Evolutionary conservation across 1,140 invertebrate genomes (phyloP), one percentile per base, ranked within the genome.

Genomic region (Drosophila ogumai): DNA sequence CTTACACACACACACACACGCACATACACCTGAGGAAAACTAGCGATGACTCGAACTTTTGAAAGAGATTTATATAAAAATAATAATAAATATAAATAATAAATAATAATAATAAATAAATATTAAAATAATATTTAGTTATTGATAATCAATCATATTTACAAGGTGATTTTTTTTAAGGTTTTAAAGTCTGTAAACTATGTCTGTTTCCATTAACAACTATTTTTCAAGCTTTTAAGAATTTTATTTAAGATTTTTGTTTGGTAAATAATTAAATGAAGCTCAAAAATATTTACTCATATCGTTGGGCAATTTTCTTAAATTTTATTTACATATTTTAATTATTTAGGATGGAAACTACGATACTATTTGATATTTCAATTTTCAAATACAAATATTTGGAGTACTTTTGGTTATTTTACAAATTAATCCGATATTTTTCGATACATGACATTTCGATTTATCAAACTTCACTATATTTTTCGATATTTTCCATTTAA

Each of bases 1-100:
- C 52, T 67, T 25, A 31, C 36, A 56, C 46, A 32, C 46, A 41
- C 59, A 52, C 40, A 31, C 63, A 49, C 41, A 46, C 41, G 44
- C 8, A 38, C 15, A 56, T 50, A 9, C 58, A 58, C 46, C 32
- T 38, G 32, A 65, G 19, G 19, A 40, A 43, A 47, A 15, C 19
- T 31, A 31, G 41, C 12, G 31, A 36, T 61, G 68, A n/a, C 52
- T 59, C 22, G 50, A 6, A 15, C 15, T 47, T 25, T 4, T 17
- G n/a, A 0, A 9, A 15, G 0, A 1, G 3, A 13, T n/a, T 46
- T 12, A 22, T 13, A 8, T n/a, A 2, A n/a, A 9, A 13, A 22
- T 28, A 28, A 28, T 28, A 28, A 28, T 28, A 22, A 22, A 22
- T 28, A 28, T 25, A 25, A 25, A 25, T 25, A n/a, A n/a, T n/a